A percentile compares a stretch with the other conserved stretches of the same genome.
These are phyloP conservation scores for Temnothorax unifasciatus DNA, from an alignment of 2,888 invertebrate genomes.

Conservation along the genomic window DNA sequence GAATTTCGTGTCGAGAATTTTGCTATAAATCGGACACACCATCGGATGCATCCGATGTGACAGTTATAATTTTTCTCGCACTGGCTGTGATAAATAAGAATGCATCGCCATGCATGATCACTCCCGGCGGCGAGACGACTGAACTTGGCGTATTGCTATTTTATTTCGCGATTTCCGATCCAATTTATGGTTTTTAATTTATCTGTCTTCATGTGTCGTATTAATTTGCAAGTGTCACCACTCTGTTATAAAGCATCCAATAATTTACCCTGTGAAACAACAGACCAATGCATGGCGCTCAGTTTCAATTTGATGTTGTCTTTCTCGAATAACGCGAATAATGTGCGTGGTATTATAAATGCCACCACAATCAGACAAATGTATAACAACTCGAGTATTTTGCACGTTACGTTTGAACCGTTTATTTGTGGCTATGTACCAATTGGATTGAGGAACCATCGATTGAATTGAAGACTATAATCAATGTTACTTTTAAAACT, in stretches of 20 bases:
- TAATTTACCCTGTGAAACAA: too few relatives aligned
- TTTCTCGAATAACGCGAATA: too few relatives aligned
- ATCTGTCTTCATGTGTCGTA: conserved; percentile 65
- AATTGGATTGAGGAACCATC: conserved; percentile 66
- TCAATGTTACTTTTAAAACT: conserved; percentile 7
- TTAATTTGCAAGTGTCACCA: conserved; percentile 63
- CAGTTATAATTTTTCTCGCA: too few relatives aligned
- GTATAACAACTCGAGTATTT: not conserved
- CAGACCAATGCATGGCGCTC: too few relatives aligned
- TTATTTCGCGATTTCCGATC: not conserved
- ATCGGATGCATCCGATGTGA: conserved; percentile 29
- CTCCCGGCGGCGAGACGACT: not conserved
- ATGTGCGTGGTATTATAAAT: too few relatives aligned
- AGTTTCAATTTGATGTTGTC: too few relatives aligned
- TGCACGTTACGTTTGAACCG: not conserved
- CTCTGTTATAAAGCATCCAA: too few relatives aligned
- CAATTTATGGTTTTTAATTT: conserved; percentile 57
- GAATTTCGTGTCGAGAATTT: conserved; percentile 57
- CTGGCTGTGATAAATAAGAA: too few relatives aligned
- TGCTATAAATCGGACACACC: conserved; percentile 67
- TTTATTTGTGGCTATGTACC: conserved; percentile 67
- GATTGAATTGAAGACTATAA: conserved; percentile 63
- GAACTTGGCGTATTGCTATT: conserved; percentile 38
- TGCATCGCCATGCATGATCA: not conserved
- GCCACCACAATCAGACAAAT: too few relatives aligned